Evolutionary conservation across 2,888 invertebrate genomes (phyloP), one percentile per base, ranked within the genome.

Genomic region (Boloria selene): DNA sequence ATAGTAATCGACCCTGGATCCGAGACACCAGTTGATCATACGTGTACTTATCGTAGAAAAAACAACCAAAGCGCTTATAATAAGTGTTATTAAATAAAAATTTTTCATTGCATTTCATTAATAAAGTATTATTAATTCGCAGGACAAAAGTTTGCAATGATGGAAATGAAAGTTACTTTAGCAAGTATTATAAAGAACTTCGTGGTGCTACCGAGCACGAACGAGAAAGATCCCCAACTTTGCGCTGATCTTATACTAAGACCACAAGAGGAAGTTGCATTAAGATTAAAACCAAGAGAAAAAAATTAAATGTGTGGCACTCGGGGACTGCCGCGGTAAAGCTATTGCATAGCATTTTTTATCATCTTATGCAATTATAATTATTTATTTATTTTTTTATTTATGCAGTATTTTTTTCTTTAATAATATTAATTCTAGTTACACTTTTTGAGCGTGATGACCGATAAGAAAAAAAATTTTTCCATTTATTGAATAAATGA

Each of bases 161-260:
- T 94, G 74, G 93, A 94, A 77, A 81, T 94, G 73, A 94, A 94
- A 78, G 82, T 89, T 0, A 80, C 86, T 0, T 65, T 94, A 2
- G 92, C 93, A 0, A 92, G 92, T 74, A 73, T 94, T 5, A 75
- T 94, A 14, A 88, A 92, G 61, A 81, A 86, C 51, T 94, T 93
- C 71, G 81, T 87, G 70, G 18, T 84, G 3, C 53, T 79, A 2
- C 80, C 82, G 0, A 76, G 77, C 13, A 79, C 84, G 16, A 7
- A 18, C 3, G 85, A 86, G 38, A 85, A 86, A 42, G 83, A 88
- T 73, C 87, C 92, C 0, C 72, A 83, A 51, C 67, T 93, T 13
- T 82, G 86, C 2, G 78, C 88, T 0, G 91, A 93, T 38, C 77
- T 92, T 2, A 88, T 93, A 0, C 74, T 94, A 0, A 86, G 90